phyloP scores from a whole-genome alignment of 1,140 invertebrate species.

The Holotrichia oblita region DNA sequence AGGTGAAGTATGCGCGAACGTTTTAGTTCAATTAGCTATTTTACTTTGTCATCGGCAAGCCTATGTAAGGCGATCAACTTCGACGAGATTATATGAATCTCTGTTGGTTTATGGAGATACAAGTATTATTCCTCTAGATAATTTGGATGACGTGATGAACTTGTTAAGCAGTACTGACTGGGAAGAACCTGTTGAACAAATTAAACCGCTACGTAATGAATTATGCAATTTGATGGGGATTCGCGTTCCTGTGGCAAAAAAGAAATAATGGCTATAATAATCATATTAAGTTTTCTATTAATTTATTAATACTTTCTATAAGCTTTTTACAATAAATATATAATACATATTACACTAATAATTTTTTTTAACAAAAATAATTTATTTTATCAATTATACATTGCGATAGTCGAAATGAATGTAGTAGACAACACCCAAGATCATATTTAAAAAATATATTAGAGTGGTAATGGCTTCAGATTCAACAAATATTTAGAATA shows the following conservation, averaged over 20 bases:
- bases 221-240: conserved; percentile 83
- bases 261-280: conserved; percentile 41
- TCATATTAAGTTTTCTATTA: conserved; percentile 2
- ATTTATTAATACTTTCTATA: conserved; percentile 33
- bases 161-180: conserved; percentile 87
- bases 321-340: background rate
- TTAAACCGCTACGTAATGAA: conserved; percentile 83
- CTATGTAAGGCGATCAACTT: conserved; percentile 83
- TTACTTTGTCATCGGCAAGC: conserved; percentile 87
- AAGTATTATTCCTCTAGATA: conserved; percentile 73
- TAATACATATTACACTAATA: background rate
- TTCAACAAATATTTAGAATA: no score
- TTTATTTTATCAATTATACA: no score
- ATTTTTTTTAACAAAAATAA: no score
- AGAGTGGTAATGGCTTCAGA: no score
- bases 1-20: conserved; percentile 69
- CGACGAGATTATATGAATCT: conserved; percentile 85
- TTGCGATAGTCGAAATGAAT: no score
- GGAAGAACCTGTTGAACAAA: conserved; percentile 74
- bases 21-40: conserved; percentile 83
- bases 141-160: conserved; percentile 74
- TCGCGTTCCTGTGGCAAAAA: conserved; percentile 67
- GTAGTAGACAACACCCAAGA: no score
- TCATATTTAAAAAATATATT: no score
- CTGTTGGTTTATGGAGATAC: conserved; percentile 83